phyloP scores from a whole-genome alignment of 2,888 invertebrate genomes.

The Spodoptera exigua region DNA sequence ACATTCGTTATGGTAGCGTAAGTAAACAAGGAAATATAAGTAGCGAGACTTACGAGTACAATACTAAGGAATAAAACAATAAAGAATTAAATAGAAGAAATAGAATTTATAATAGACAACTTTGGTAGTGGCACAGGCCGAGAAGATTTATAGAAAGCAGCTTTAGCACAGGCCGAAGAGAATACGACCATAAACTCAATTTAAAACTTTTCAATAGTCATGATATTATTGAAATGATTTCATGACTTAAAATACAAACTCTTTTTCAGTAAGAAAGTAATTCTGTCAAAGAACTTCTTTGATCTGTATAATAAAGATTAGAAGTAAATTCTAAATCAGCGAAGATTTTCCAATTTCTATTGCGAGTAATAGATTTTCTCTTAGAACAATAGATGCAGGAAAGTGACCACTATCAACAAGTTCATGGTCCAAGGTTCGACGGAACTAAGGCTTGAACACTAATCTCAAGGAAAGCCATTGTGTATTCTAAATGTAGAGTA shows the following conservation, averaged over 20 bases:
- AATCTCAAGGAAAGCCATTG: conserved; percentile 40
- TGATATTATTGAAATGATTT: too few relatives aligned
- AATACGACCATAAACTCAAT: too few relatives aligned
- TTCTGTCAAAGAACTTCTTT: too few relatives aligned
- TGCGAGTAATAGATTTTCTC: conserved; percentile 14
- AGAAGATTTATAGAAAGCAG: too few relatives aligned
- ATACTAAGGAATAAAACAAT: not conserved
- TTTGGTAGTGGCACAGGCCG: too few relatives aligned
- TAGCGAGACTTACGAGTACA: too few relatives aligned
- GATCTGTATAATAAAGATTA: too few relatives aligned
- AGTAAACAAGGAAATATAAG: conserved; percentile 7
- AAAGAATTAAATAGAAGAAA: not conserved
- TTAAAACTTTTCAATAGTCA: too few relatives aligned
- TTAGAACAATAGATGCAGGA: conserved; percentile 57
- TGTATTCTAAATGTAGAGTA: conserved; percentile 23
- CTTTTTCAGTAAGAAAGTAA: too few relatives aligned
- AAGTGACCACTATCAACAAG: conserved; percentile 54
- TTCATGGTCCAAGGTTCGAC: conserved; percentile 58
- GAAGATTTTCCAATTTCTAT: conserved; percentile 1
- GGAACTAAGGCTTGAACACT: conserved; percentile 45
- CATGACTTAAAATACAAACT: too few relatives aligned
- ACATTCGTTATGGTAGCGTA: not conserved
- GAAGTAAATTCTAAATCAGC: not conserved
- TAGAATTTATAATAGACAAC: too few relatives aligned
- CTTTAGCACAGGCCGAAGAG: too few relatives aligned